These are phyloP conservation scores for Oreocharis arfaki DNA, from an alignment of 2,113 vertebrate species.

Conservation along the genomic window DNA sequence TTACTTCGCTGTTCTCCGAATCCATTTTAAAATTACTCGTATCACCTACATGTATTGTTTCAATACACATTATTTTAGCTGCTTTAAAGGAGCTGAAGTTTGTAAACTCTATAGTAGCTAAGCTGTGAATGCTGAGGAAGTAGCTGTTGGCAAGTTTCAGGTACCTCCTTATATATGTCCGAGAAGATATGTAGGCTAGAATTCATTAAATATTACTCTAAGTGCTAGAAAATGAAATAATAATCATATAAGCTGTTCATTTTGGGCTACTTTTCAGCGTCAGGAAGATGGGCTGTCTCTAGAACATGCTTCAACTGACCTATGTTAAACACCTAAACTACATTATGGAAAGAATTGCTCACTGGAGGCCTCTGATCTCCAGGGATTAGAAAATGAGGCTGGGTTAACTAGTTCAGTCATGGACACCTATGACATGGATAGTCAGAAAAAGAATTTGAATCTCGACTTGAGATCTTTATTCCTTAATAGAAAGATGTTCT, in stretches of 20 bases:
- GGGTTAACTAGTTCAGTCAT: background rate
- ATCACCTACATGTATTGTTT: background rate
- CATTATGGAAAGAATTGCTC: background rate
- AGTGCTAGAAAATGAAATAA: background rate
- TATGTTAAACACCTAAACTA: background rate
- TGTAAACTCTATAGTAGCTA: background rate
- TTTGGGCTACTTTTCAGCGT: background rate
- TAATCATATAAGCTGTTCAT: background rate
- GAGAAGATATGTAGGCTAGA: background rate
- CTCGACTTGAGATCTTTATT: background rate
- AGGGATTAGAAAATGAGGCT: background rate
- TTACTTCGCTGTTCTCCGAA: background rate
- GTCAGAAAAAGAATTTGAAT: background rate
- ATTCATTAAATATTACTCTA: background rate
- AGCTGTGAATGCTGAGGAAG: background rate
- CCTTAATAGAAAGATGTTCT: background rate
- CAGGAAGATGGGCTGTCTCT: background rate
- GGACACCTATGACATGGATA: background rate
- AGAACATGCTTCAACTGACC: background rate
- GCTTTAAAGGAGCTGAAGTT: background rate
- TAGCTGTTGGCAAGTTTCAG: background rate
- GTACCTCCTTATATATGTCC: background rate
- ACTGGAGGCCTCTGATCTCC: background rate
- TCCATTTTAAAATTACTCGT: background rate
- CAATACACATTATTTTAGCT: background rate